phyloP scores from a whole-genome alignment of 2,888 invertebrate genomes.

The Ophioninae sp. region DNA sequence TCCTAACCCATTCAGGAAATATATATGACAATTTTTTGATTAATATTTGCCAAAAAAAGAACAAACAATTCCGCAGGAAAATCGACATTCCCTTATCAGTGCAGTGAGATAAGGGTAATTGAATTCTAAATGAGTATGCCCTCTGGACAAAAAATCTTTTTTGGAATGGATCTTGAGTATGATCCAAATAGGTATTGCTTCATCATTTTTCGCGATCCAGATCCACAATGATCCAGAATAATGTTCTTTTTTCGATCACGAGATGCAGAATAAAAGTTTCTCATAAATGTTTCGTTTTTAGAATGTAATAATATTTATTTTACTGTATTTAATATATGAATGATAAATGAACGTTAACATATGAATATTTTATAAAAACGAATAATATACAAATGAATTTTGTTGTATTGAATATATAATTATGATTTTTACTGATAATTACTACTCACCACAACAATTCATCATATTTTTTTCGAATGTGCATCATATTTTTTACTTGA shows the following conservation, averaged over 20 bases:
- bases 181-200: too few relatives aligned
- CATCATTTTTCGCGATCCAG: too few relatives aligned
- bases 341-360: too few relatives aligned
- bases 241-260: neutral
- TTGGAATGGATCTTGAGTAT: neutral
- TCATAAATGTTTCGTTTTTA: neutral
- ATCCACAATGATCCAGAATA: too few relatives aligned
- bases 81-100: neutral
- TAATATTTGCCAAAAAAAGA: neutral
- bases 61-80: neutral
- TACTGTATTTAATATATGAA: neutral
- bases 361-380: too few relatives aligned
- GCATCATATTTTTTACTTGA: neutral
- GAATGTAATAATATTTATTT: neutral
- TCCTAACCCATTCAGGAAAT: neutral
- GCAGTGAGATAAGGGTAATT: neutral
- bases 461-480: neutral
- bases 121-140: neutral
- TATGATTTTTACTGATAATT: too few relatives aligned
- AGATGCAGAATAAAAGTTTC: neutral
- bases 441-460: neutral
- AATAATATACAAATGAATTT: too few relatives aligned
- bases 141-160: neutral
- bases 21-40: neutral
- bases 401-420: too few relatives aligned